Evolutionary conservation across 2,888 invertebrate genomes (phyloP), one percentile per base, ranked within the genome.

Genomic region (Stenodema calcarata): DNA sequence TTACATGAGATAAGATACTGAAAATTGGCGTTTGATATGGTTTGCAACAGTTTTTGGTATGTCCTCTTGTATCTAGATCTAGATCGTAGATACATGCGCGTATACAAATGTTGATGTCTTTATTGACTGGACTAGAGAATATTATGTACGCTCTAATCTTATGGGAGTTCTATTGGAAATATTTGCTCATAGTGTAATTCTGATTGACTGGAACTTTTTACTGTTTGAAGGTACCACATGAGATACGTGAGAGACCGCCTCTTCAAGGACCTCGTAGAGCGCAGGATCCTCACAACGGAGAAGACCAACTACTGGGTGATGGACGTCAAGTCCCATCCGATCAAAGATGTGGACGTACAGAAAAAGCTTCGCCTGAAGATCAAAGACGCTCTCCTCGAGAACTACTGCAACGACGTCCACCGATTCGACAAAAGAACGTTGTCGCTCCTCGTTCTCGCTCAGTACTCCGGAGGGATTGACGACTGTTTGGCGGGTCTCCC

Each of bases 281-380:
- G 99, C 92, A 99, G 99, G 89, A 98, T 99, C 62, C 94, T 99
- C 89, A 98, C 99, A 88, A 99, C 99, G 87, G 99, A 99, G 92
- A 99, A 99, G 93, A 99, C 99, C 92, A 99, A 99, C 92, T 99
- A 99, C 92, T 93, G 99, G 90, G 93, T 99, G 86, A 99, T 99
- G 91, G 99, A 99, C 92, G 99, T 99, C 99, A 99, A 99, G 86
- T 99, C 99, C 90, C 99, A 99, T 93, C 99, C 99, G 54, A 93
- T 99, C 88, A 98, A 96, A 89, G 99, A 99, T 91, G 96, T 97
- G 92, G 94, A 96, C 89, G 95, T 97, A 86, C 99, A 99, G 93
- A 96, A 96, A 90, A 96, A 98, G 90, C 94, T 99, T 90, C 97
- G 99, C 88, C 98, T 98, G 93, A 97, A 97, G 94, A 96, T 99